These are phyloP conservation scores for Panthera tigris DNA, from an alignment of 2,113 vertebrate genomes.

Conservation along the genomic window DNA sequence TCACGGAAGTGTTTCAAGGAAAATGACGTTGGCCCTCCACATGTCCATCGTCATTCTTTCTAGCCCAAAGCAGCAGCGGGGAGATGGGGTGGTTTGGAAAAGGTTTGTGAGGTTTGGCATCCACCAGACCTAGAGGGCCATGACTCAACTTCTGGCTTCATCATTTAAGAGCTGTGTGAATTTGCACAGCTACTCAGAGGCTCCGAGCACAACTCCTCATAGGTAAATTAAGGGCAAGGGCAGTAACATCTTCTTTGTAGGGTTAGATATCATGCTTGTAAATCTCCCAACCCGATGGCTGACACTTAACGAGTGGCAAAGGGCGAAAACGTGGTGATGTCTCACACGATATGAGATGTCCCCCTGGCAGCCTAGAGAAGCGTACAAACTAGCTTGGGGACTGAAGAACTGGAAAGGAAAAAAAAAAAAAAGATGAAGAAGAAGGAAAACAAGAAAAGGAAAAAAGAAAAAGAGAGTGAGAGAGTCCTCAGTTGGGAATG, in stretches of 20 bases:
- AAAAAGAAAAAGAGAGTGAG: conserved; percentile 53
- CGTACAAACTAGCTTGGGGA: not conserved
- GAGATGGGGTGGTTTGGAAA: not conserved
- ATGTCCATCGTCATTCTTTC: not conserved
- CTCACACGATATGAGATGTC: not conserved
- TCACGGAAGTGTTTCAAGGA: not conserved
- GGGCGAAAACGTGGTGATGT: not conserved
- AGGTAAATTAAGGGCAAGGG: not conserved
- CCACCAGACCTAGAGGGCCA: not conserved
- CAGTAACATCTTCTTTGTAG: not conserved
- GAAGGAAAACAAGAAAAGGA: not conserved
- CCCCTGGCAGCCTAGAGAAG: not conserved
- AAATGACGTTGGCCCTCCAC: not conserved
- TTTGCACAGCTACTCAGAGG: not conserved
- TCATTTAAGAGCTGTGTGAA: not conserved
- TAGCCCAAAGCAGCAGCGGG: not conserved
- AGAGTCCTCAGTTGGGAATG: not conserved
- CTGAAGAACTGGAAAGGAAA: conserved; percentile 43
- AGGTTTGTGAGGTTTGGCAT: not conserved
- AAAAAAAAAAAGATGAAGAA: conserved; percentile 58
- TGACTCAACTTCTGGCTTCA: not conserved
- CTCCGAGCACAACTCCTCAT: not conserved
- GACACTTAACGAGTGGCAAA: not conserved
- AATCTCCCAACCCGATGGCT: not conserved
- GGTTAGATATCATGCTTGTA: not conserved